phyloP scores from a whole-genome alignment of 2,797 vertebrate genomes.

The Taeniopygia guttata region DNA sequence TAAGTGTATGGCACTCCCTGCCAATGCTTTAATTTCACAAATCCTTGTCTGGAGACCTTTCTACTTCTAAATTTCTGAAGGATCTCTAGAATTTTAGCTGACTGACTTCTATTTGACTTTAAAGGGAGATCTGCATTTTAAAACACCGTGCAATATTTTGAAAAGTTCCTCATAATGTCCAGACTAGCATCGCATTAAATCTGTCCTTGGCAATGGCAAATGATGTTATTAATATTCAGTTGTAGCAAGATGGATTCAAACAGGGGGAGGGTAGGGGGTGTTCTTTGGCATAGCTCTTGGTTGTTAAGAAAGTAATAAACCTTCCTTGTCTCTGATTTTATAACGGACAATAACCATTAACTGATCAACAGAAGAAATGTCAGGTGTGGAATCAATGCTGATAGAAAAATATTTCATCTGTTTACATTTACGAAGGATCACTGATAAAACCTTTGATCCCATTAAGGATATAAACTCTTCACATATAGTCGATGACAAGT shows the following conservation, averaged over 20 bases:
- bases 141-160: not conserved
- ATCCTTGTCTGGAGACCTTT: constrained; percentile 19
- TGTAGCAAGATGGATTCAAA: constrained; percentile 31
- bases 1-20: not conserved
- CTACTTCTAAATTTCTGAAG: constrained; percentile 15
- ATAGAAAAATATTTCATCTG: constrained; percentile 69
- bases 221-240: constrained; percentile 56
- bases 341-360: constrained; percentile 72
- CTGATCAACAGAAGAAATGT: constrained; percentile 73
- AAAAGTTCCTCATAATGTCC: constrained; percentile 29
- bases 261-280: not conserved
- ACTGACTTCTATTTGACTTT: constrained; percentile 56
- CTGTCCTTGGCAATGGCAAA: constrained; percentile 47
- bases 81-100: constrained; percentile 12
- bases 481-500: constrained; percentile 73
- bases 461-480: constrained; percentile 79
- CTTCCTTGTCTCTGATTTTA: constrained; percentile 58
- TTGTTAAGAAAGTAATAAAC: constrained; percentile 62
- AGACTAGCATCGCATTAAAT: constrained; percentile 10
- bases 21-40: not conserved
- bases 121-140: constrained; percentile 32
- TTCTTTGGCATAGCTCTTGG: constrained; percentile 11
- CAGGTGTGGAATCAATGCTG: constrained; percentile 72
- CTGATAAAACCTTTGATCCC: constrained; percentile 77
- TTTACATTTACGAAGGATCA: constrained; percentile 71